These are phyloP conservation scores for Anthopleura xanthogrammica DNA, from an alignment of 92 coral and sea anemone genomes.

Conservation along the genomic window DNA sequence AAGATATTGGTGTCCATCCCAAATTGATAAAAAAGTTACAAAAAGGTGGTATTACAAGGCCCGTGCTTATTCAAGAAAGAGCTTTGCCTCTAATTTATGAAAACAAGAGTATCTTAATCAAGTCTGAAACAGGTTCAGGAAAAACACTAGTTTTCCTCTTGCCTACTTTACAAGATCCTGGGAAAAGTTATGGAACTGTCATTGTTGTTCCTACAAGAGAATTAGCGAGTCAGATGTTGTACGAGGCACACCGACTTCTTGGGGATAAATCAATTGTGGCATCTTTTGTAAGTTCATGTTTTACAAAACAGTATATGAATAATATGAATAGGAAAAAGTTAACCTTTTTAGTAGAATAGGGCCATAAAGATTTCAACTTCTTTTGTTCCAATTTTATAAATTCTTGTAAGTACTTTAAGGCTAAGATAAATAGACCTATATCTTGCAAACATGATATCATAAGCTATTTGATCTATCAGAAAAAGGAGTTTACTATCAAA, in stretches of 20 bases:
- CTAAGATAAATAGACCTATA: too few relatives aligned
- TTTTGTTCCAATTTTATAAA: too few relatives aligned
- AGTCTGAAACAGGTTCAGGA: conserved; percentile 89
- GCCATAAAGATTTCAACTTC: too few relatives aligned
- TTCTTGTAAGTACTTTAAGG: too few relatives aligned
- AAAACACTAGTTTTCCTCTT: conserved; percentile 77
- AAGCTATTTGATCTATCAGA: too few relatives aligned
- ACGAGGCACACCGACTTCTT: conserved; percentile 71
- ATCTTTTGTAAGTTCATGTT: conserved; percentile 68
- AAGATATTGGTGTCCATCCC: conserved; percentile 69
- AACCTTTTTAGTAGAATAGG: too few relatives aligned
- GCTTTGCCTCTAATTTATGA: conserved; percentile 58
- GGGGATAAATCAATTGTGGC: conserved; percentile 71
- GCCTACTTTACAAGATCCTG: conserved; percentile 84
- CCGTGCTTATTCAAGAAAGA: conserved; percentile 65
- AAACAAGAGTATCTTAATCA: conserved; percentile 61
- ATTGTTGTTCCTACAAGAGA: conserved; percentile 86
- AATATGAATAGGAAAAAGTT: too few relatives aligned
- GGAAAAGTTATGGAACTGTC: conserved; percentile 72
- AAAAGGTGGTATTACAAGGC: conserved; percentile 42
- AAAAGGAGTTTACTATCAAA: too few relatives aligned
- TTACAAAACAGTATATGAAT: too few relatives aligned
- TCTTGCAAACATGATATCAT: too few relatives aligned
- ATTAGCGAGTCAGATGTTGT: conserved; percentile 84
- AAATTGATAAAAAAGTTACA: conserved; percentile 62